Percentiles rank a stretch among this genome's conserved stretches.
Conservation (phyloP, 2,113 vertebrate genomes). For the Heloderma charlesbogerti region DNA sequence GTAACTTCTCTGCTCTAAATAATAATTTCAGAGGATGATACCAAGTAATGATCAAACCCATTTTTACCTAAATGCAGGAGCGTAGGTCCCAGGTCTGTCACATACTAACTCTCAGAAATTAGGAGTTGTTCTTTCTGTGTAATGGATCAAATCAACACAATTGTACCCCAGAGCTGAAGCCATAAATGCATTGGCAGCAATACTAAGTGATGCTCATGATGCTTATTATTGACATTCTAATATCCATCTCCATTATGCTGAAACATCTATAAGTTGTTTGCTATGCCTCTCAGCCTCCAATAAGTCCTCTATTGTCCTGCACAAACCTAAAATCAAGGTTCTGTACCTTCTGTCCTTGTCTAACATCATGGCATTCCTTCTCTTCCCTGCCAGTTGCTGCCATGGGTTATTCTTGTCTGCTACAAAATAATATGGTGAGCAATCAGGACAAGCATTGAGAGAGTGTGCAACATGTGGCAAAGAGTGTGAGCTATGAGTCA, state of each 20-base stretch:
- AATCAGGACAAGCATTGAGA: no score
- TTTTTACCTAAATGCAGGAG: background rate
- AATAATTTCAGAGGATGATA: background rate
- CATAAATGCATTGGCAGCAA: background rate
- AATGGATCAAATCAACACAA: background rate
- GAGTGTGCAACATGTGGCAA: no score
- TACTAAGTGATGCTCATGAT: background rate
- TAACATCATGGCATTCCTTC: background rate
- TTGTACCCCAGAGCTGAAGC: background rate
- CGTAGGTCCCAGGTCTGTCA: background rate
- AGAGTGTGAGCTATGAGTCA: no score
- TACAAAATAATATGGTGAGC: background rate
- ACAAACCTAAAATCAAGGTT: background rate
- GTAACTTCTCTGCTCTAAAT: background rate
- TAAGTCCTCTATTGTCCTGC: background rate
- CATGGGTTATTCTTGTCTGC: background rate
- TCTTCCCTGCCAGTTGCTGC: background rate
- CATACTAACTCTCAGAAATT: background rate
- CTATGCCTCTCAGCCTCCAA: background rate
- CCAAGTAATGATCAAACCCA: background rate
- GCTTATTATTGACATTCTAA: background rate
- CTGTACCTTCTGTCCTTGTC: background rate
- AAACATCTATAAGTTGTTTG: background rate
- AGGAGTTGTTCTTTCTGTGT: background rate
- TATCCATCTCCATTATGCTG: background rate